Percentiles rank a stretch among this genome's conserved stretches.
These are phyloP conservation scores for Drosophila albomicans DNA, from an alignment of 1,140 invertebrate genomes.

Conservation along the genomic window DNA sequence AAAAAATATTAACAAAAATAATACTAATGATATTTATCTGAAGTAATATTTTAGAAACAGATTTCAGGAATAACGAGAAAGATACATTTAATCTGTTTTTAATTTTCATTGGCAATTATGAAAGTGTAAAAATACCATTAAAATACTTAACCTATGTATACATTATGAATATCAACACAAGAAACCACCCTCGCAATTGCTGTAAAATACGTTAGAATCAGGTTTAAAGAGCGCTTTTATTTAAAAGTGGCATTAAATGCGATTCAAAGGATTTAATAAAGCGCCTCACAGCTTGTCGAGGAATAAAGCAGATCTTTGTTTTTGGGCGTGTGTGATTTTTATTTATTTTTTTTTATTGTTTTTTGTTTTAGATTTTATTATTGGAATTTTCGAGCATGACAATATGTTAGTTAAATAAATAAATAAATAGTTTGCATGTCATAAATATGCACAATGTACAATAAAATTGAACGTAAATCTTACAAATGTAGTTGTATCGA, in stretches of 20 bases:
- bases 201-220: conserved; percentile 2
- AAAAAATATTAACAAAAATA: too few species aligned
- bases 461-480: conserved; percentile 56
- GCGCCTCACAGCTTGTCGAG: conserved; percentile 25
- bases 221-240: conserved; percentile 25
- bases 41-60: too few species aligned
- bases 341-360: conserved; percentile 38
- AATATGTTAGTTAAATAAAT: conserved; percentile 83
- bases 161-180: too few species aligned
- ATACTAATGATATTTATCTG: too few species aligned
- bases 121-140: too few species aligned
- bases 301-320: conserved; percentile 25
- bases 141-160: too few species aligned
- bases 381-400: conserved; percentile 65
- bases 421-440: conserved; percentile 73
- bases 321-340: conserved; percentile 39
- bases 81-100: too few species aligned
- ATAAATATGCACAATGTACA: conserved; percentile 52
- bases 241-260: conserved; percentile 13
- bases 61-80: too few species aligned
- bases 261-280: conserved; percentile 18
- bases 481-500: conserved; percentile 35
- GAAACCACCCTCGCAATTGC: neutral
- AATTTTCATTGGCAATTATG: too few species aligned
- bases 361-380: conserved; percentile 49